Evolutionary conservation across 2,888 invertebrate genomes (phyloP).

Genomic region (Cylloceria caligata): DNA sequence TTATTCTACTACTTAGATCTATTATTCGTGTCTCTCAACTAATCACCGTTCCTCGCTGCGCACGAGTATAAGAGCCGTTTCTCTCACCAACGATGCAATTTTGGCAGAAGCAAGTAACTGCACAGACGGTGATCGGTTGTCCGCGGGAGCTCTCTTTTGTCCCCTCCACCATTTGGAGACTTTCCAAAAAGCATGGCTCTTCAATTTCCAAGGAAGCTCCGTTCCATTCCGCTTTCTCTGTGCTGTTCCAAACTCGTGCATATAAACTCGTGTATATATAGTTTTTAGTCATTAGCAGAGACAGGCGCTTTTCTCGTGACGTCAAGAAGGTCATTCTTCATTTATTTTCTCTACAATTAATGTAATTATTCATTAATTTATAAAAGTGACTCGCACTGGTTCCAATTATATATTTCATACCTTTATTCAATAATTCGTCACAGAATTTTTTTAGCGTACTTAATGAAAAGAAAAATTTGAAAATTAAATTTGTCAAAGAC

Average conservation of each 20-base stretch:
- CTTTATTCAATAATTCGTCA: not conserved
- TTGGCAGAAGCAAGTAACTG: constrained; percentile 33
- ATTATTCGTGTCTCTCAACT: constrained; percentile 11
- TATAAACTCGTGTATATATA: too few species aligned
- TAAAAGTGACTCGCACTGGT: not conserved
- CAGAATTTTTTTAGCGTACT: not conserved
- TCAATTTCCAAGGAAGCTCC: constrained; percentile 51
- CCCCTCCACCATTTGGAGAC: constrained; percentile 51
- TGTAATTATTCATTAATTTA: not conserved
- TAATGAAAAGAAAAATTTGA: not conserved
- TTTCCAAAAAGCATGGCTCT: constrained; percentile 64
- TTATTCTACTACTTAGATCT: not conserved
- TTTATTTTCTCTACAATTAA: too few species aligned
- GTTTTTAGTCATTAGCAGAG: too few species aligned
- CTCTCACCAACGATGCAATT: constrained; percentile 12
- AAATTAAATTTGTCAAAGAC: not conserved
- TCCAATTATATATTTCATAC: not conserved
- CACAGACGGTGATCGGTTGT: constrained; percentile 33
- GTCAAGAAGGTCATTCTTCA: too few species aligned
- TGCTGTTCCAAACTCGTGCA: constrained; percentile 20
- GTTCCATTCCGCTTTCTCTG: constrained; percentile 56
- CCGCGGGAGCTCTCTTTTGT: constrained; percentile 3
- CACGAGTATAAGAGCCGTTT: constrained; percentile 6
- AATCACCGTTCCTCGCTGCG: constrained; percentile 2
- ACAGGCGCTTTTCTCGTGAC: too few species aligned